Evolutionary conservation across 2,888 invertebrate species (phyloP), one percentile per base, ranked within the genome.

Genomic region (Caenorhabditis macrosperma): DNA sequence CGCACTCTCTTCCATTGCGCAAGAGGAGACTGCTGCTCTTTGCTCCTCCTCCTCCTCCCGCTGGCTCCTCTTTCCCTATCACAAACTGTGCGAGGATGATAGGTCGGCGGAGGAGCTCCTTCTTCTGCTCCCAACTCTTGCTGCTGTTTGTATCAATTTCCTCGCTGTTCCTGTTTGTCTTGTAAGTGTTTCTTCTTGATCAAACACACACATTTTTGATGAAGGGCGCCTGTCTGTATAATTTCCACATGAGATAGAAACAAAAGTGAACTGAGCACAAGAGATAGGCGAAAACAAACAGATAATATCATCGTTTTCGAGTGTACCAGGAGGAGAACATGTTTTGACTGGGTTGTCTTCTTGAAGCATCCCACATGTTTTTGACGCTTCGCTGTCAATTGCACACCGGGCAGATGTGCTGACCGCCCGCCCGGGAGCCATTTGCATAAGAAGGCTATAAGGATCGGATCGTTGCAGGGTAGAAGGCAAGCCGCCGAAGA

Each of bases 401-500:
- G 59, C 26, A 24, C 52, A 33, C 33, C 10, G 7, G 17, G 12
- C 55, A 67, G 66, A 55, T 55, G 55, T 17, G 44, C 5, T 9
- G 44, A 2, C 17, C 38, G 15, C 15, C 33, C 5, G 57, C 35
- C 22, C 15, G 30, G 4, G 6, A 26, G 30, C 38, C 26, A 68
- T 68, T 68, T 59, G 68, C 68, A 68, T 68, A 48, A 48, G 48
- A 48, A 22, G 48, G n/a, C n/a, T n/a, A 26, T 20, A 5, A 7
- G 52, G 28, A 28, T 30, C 44, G 17, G 7, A 12, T 3, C 1
- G 28, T 64, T 77, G 12, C 63, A 78, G 78, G 61, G 54, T 55
- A 12, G 69, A 75, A 54, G 60, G 66, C 28, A 81, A 81, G 55
- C 81, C 81, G 46, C 81, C 81, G 22, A 81, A 81, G 30, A 76